A percentile compares a stretch with the other conserved stretches of the same genome.
Conservation (phyloP, 2,113 vertebrate genomes). For the Otocyon megalotis region DNA sequence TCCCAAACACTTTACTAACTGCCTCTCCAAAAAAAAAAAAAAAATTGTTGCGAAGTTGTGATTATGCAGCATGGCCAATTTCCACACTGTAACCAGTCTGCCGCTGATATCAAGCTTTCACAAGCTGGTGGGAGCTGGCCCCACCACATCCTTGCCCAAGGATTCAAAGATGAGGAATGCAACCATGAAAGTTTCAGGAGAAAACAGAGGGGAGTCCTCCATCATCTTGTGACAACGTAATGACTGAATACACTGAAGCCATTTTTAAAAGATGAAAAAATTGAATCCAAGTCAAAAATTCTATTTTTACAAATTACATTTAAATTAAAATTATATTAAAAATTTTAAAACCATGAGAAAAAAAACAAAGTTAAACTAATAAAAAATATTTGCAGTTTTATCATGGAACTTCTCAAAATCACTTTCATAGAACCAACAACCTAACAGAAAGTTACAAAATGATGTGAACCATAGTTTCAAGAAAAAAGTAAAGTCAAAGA, state of each 20-base stretch:
- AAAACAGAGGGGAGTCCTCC: accelerated
- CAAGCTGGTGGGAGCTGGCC: neutral
- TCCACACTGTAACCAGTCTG: neutral
- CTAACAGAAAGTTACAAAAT: neutral
- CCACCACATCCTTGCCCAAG: accelerated
- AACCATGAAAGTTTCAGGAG: too few relatives aligned
- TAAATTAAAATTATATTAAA: neutral
- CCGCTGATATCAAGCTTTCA: neutral
- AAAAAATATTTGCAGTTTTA: neutral
- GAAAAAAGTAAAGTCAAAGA: neutral
- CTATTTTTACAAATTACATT: too few relatives aligned
- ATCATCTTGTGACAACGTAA: neutral
- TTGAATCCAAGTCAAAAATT: neutral
- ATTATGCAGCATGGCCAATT: neutral
- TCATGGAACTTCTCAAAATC: neutral
- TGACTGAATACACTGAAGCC: neutral
- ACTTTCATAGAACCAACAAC: neutral
- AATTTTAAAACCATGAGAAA: neutral
- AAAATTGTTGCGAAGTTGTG: too few relatives aligned
- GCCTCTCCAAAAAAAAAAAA: neutral
- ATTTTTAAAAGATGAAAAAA: neutral
- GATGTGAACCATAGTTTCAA: neutral
- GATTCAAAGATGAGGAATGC: neutral
- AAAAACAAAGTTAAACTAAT: neutral
- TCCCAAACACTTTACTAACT: neutral